Evolutionary conservation across 2,888 invertebrate genomes (phyloP), one percentile per base, ranked within the genome.

Genomic region (Synergus laeviventris): DNA sequence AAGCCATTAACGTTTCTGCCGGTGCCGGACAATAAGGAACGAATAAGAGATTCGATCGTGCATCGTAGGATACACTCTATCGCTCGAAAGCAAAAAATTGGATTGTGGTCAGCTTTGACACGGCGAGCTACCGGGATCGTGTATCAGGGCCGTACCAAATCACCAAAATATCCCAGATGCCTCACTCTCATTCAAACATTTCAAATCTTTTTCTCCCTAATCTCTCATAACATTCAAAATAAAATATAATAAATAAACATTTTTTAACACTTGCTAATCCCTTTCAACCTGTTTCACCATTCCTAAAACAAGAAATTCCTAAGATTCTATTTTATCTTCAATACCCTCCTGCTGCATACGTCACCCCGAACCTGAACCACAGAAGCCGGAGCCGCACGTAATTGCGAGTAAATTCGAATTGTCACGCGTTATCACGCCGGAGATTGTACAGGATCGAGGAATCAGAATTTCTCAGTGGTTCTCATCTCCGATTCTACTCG

Each of bases 341-440:
- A n/a, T 42, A 24, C 66, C 66, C 66, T 45, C 70, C 64, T 61
- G 49, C 61, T 70, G 73, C 73, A 38, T 59, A 24, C 59, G 24
- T 59, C 59, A 21, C 12, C 56, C 21, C 56, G 36, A 61, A 36
- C 61, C 61, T 61, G 61, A 61, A 61, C 38, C 38, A 62, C 76
- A 74, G 78, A 73, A 78, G 78, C 75, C 78, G 80, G 18, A 39
- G 62, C 62, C 83, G 81, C 73, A 82, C 82, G 86, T 86, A 85
- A 87, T 87, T 87, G 86, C 86, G 78, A 85, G 82, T 84, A 86
- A 87, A 86, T 87, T 85, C 85, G 83, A 83, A 87, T 87, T 85
- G 86, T 87, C 87, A 87, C 87, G 86, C 87, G 84, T 85, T 87
- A 86, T 87, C 87, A 84, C 83, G 84, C 79, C 81, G 73, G 62